Base-by-base conservation (phyloP, 1,140 invertebrate species). In the Meteorus sp. region DNA sequence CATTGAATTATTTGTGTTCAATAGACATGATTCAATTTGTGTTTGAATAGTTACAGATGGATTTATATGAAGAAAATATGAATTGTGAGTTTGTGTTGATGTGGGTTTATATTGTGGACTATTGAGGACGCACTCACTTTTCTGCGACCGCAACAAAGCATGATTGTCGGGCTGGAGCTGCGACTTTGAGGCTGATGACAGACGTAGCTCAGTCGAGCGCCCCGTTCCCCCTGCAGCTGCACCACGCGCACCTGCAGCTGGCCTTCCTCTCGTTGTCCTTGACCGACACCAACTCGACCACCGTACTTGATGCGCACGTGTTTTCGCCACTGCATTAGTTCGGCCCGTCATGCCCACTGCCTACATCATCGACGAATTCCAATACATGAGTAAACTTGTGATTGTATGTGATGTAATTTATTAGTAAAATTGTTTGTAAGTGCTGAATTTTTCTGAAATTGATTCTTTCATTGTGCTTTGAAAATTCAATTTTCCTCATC, bases 141-240 rank as follows among this genome's bases (percentile, higher is more conserved):
- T 85, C 88, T 89, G 82, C 89, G 86, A 83, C 89, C 88, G 86
- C 89, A 90, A 85, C 89, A 91, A 83, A 90, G 88, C 89, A 91
- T 91, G 85, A 68, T 70, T 75, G 73, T 70, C 63, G 74, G 72
- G 71, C 72, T 77, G 75, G 72, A 69, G 70, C 74, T 69, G 70
- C 71, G 68, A 63, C 70, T 66, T 68, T 73, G 66, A 71, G 73
- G 53, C 55, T 76, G 76, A 72, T 76, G 76, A 73, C 74, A 76
- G 68, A 79, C 73, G 75, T 78, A 79, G 69, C 70, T 75, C 67
- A 79, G 69, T 67, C 73, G 70, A 66, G 70, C 70, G 66, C 72
- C 73, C 72, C 72, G 69, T 72, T 78, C 75, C 63, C 73, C 69
- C 66, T 78, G 72, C 72, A 77, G 72, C 69, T 80, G 78, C 71